Base-by-base conservation (phyloP, 1,140 invertebrate genomes). In the Hesperophylax magnus region DNA sequence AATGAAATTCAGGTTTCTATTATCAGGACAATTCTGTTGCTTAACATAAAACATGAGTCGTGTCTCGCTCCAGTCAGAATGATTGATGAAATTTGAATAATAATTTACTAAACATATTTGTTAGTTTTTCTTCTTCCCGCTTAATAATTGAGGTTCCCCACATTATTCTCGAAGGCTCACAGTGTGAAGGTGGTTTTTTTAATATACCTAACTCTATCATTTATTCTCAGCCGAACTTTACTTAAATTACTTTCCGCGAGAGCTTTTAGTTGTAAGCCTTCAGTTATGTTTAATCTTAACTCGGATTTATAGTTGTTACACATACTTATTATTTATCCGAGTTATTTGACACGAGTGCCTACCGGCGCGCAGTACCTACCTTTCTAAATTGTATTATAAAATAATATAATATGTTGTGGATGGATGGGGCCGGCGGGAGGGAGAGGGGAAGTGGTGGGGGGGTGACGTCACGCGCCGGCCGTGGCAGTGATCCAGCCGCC, bases 401-500 rank as follows among this genome's bases (percentile, higher is more conserved):
- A 72, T 72, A 34, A 72, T 72, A 72, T 53, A 20, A 39, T n/a
- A 39, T 31, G n/a, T 39, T 18, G 14, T 6, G 17, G 34, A n/a
- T 22, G n/a, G 56, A n/a, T 6, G n/a, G n/a, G 56, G n/a, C 56
- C 0, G 15, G 63, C 31, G 31, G 31, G 8, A 11, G 18, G 34
- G 3, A 14, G 34, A 11, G n/a, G 65, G 63, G 22, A 31, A 8
- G 58, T 60, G 47, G 39, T 17, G 11, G 67, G 78, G 75, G 77
- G 18, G 81, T 75, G 34, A 75, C 72, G 78, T 77, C 74, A 78
- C 72, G 53, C 27, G 54, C 58, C 71, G 79, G 52, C 77, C 54
- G 47, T 77, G 81, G 60, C 81, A 79, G 77, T 79, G 71, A 60
- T 69, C 71, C 31, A 76, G 72, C 53, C 81, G 77, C 54, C 78